Conservation (phyloP, 2,797 vertebrate species). For the Gymnocypris eckloni region DNA sequence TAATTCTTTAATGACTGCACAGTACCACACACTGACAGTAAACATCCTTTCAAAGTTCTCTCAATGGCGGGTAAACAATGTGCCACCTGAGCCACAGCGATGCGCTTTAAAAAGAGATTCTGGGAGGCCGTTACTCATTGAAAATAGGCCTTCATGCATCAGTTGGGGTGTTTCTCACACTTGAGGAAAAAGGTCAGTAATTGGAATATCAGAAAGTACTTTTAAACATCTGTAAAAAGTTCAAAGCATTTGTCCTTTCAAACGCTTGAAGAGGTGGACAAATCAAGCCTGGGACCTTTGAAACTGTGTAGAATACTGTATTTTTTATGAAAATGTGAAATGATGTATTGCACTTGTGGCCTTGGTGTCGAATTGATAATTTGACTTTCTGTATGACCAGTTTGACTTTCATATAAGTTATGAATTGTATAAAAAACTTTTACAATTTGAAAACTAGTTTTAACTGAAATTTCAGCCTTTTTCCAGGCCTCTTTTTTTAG, state of each 20-base stretch:
- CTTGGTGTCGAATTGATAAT: constrained; percentile 20
- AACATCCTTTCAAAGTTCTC: constrained; percentile 57
- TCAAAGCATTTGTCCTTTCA: constrained; percentile 19
- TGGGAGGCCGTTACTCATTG: constrained; percentile 26
- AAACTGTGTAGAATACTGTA: neutral
- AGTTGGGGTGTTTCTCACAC: constrained; percentile 23
- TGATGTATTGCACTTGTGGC: neutral
- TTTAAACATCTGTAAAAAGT: constrained; percentile 9
- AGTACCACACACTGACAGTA: constrained; percentile 58
- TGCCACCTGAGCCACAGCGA: constrained; percentile 56
- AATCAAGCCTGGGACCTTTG: constrained; percentile 28
- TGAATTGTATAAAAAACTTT: neutral
- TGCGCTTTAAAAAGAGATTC: constrained; percentile 30
- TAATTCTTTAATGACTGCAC: constrained; percentile 68
- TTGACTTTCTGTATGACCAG: neutral
- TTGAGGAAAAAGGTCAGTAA: constrained; percentile 37
- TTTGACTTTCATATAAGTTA: too few relatives aligned
- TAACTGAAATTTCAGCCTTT: neutral
- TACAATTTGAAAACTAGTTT: neutral
- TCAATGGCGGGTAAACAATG: constrained; percentile 56
- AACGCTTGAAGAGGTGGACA: constrained; percentile 7
- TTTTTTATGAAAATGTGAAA: neutral
- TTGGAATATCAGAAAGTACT: constrained; percentile 45
- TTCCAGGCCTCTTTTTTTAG: neutral
- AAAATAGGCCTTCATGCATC: constrained; percentile 44